Conservation (phyloP, 37 sponge, comb jelly and placozoan species). For the Chondrosia reniformis region DNA sequence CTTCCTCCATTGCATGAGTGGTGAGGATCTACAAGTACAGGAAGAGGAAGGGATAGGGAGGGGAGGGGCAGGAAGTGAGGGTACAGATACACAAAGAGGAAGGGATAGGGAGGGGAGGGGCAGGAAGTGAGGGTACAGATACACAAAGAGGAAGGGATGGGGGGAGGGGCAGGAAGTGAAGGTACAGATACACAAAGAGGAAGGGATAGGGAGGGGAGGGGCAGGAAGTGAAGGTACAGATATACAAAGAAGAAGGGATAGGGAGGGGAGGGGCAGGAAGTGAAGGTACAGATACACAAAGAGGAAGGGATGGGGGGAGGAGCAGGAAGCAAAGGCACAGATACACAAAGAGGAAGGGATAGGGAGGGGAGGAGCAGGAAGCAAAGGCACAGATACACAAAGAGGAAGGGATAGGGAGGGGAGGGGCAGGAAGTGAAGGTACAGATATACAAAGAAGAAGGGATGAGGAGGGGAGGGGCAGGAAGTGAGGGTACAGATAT, state of each 20-base stretch:
- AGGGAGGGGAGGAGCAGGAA: not conserved
- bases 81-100: not conserved
- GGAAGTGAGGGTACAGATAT: no score
- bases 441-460: not conserved
- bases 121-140: no score
- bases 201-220: not conserved
- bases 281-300: conserved; percentile 35
- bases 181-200: conserved; percentile 13
- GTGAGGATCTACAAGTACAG: conserved; percentile 54
- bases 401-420: not conserved
- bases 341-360: not conserved
- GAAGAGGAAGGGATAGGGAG: not conserved
- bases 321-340: not conserved
- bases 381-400: not conserved
- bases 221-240: conserved; percentile 44
- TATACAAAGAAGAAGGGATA: not conserved
- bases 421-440: conserved; percentile 45
- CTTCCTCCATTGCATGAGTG: conserved; percentile 80
- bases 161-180: conserved; percentile 14
- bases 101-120: not conserved
- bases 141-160: not conserved
- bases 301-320: not conserved
- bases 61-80: no score
- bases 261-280: not conserved
- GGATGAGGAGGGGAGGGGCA: not conserved